Base-by-base conservation (phyloP, 2,113 vertebrate species). In the Bombycilla garrulus region DNA sequence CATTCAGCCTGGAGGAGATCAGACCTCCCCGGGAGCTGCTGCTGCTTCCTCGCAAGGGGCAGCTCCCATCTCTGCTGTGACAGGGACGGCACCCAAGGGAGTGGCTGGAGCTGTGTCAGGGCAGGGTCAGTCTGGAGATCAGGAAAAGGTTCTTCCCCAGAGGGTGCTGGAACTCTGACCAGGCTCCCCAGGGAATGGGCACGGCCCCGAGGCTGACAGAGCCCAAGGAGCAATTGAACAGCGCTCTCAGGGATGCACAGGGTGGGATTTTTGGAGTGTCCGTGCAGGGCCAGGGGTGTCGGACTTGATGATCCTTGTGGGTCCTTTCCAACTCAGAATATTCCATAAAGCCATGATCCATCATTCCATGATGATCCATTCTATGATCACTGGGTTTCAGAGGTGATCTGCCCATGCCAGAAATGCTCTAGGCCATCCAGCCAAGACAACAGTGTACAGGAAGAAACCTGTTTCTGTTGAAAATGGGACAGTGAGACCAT, bases 91-190 rank as follows among this genome's bases (percentile, higher is more conserved):
- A n/a, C 12, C 40, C 21, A 18, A 51, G 38, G 23, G 47, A 33
- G 2, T 0, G 0, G n/a, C 54, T 51, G 53, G n/a, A 45, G 54
- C 54, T 61, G 18, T 12, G 28, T 1, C 33, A 77, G 45, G 36
- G 11, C 3, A 67, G 44, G 22, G 0, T 76, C 1, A 67, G 31
- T 44, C 6, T 56, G 40, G n/a, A n/a, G 1, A 22, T 24, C 12
- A 40, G 42, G 47, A 2, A 33, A 72, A n/a, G 24, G 10, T 5
- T 87, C 15, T 87, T 29, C 8, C 3, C n/a, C 56, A 47, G 23
- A 54, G 33, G 45, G 6, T 61, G 38, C 47, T 45, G 62, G 60
- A 36, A 62, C 61, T 18, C 25, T 66, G 35, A 13, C 6, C 71
- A 76, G 58, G 35, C 42, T 42, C 44, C 44, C 24, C 51, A 42